Percentiles rank a stretch among this genome's conserved stretches.
These are phyloP conservation scores for Lepilemur ruficaudatus DNA, from an alignment of 2,797 vertebrate genomes.

Conservation along the genomic window DNA sequence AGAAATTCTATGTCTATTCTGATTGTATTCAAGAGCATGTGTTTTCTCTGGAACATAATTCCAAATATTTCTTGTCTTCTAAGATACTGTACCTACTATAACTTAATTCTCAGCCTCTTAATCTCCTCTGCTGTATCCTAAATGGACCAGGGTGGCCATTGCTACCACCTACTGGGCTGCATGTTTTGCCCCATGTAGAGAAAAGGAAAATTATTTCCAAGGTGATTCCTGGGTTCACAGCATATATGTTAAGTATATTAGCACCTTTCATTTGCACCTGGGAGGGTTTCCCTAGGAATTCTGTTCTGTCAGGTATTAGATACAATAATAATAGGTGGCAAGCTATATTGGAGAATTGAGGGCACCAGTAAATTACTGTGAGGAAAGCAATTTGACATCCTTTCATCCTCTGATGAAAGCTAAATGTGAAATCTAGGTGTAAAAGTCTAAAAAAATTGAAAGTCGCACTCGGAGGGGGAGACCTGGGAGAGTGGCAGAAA, in stretches of 20 bases:
- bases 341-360: conserved; percentile 17
- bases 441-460: conserved; percentile 67
- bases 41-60: neutral
- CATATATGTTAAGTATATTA: neutral
- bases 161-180: neutral
- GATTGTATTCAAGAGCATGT: neutral
- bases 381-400: conserved; percentile 76
- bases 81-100: neutral
- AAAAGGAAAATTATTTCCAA: neutral
- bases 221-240: neutral
- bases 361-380: conserved; percentile 68
- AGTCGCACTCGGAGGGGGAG: conserved; percentile 41
- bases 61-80: neutral
- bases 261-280: conserved; percentile 32
- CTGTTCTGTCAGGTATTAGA: conserved; percentile 36
- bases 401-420: conserved; percentile 69
- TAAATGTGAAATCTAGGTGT: conserved; percentile 72
- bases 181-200: neutral
- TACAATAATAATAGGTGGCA: conserved; percentile 68
- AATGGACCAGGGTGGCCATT: neutral
- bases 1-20: neutral
- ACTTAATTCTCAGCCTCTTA: neutral
- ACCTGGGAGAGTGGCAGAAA: neutral
- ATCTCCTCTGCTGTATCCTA: neutral
- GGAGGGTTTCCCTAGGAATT: conserved; percentile 47